phyloP scores from a whole-genome alignment of 2,888 invertebrate species.

The Volucella inanis region DNA sequence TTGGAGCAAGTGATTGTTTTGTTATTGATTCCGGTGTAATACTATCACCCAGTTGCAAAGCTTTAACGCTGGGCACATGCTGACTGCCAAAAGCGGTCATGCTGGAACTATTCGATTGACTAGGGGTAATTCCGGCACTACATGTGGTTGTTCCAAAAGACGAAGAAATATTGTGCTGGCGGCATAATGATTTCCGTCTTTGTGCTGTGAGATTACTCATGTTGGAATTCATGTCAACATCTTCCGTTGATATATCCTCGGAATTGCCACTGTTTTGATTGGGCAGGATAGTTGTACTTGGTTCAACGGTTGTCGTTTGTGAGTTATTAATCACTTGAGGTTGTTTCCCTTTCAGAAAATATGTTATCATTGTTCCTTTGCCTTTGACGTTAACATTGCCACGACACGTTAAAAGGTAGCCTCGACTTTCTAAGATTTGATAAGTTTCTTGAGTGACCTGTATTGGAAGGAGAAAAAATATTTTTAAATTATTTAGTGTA shows the following conservation, averaged over 20 bases:
- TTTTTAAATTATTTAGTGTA: neutral
- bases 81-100: constrained; percentile 77
- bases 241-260: constrained; percentile 78
- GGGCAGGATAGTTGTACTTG: constrained; percentile 62
- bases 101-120: constrained; percentile 80
- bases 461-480: neutral
- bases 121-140: constrained; percentile 81
- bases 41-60: constrained; percentile 66
- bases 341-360: constrained; percentile 85
- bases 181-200: constrained; percentile 82
- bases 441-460: constrained; percentile 95
- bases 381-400: constrained; percentile 96
- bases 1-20: constrained; percentile 75
- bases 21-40: constrained; percentile 70
- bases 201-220: constrained; percentile 81
- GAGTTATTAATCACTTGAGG: constrained; percentile 33
- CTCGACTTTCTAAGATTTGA: constrained; percentile 89
- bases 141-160: constrained; percentile 82
- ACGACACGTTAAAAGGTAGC: constrained; percentile 92
- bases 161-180: constrained; percentile 82
- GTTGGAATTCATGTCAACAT: constrained; percentile 81
- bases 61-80: constrained; percentile 76
- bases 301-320: constrained; percentile 53
- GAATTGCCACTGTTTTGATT: constrained; percentile 78
- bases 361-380: constrained; percentile 97